Percentiles rank a stretch among this genome's conserved stretches.
Conservation (phyloP, 2,797 vertebrate genomes). For the Poecilia velifera region DNA sequence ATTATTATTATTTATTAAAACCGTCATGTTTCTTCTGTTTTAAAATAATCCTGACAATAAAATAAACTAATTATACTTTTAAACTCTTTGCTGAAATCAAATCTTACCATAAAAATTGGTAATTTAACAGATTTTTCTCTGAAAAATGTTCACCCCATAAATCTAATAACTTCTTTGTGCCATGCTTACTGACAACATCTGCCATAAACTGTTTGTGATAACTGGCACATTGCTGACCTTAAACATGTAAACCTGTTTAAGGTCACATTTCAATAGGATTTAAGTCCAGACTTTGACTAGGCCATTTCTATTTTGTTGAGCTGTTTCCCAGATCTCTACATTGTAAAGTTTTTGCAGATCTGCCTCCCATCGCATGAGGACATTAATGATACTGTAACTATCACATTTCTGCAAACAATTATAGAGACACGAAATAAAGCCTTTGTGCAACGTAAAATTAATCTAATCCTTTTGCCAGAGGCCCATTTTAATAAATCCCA, state of each 20-base stretch:
- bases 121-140: not conserved
- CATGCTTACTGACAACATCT: not conserved
- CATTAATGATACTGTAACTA: not conserved
- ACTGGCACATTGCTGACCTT: not conserved
- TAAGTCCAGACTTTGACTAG: not conserved
- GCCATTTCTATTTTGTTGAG: not conserved
- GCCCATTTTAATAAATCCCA: not conserved
- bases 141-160: not conserved
- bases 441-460: not conserved
- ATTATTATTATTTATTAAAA: not conserved
- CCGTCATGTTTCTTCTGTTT: not conserved
- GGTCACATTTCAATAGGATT: not conserved
- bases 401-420: not conserved
- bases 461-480: not conserved
- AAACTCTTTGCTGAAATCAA: not conserved
- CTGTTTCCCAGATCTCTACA: not conserved
- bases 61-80: not conserved
- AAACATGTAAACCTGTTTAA: not conserved
- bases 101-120: no score
- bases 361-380: not conserved
- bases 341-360: not conserved
- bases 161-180: not conserved
- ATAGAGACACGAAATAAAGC: not conserved
- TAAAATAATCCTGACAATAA: not conserved
- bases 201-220: not conserved